A percentile compares a stretch with the other conserved stretches of the same genome.
These are phyloP conservation scores for Trimorus sp. DNA, from an alignment of 2,888 invertebrate species.

Conservation along the genomic window DNA sequence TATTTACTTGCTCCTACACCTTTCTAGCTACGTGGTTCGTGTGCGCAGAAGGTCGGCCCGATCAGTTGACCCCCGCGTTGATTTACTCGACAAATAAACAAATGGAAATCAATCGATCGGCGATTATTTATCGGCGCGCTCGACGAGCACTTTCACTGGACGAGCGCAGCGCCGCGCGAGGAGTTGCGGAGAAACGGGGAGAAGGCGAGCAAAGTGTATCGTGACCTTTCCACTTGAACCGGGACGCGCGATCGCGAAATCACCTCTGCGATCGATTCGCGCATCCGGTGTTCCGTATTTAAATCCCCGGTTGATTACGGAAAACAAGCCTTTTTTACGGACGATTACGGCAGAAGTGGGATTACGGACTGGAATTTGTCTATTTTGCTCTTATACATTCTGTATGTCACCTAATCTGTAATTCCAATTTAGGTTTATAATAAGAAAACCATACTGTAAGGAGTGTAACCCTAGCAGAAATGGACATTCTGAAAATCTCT, in stretches of 20 bases:
- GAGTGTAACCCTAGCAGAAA: too few species aligned
- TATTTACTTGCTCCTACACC: constrained; percentile 64
- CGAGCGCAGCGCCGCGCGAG: constrained; percentile 13
- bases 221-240: constrained; percentile 10
- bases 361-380: too few species aligned
- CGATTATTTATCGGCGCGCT: constrained; percentile 51
- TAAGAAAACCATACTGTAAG: too few species aligned
- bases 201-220: constrained; percentile 14
- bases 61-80: constrained; percentile 62
- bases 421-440: too few species aligned
- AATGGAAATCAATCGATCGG: constrained; percentile 62
- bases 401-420: too few species aligned
- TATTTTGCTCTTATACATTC: too few species aligned
- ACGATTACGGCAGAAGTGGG: too few species aligned
- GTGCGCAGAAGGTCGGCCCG: constrained; percentile 51
- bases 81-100: constrained; percentile 59
- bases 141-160: constrained; percentile 42
- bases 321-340: too few species aligned
- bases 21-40: constrained; percentile 53
- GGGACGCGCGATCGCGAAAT: background rate
- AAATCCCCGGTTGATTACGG: too few species aligned
- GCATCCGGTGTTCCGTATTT: too few species aligned
- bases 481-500: too few species aligned
- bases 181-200: background rate
- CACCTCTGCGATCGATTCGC: too few species aligned